Evolutionary conservation across 64 coral and sea anemone species (phyloP).

Genomic region (Pocillopora verrucosa): DNA sequence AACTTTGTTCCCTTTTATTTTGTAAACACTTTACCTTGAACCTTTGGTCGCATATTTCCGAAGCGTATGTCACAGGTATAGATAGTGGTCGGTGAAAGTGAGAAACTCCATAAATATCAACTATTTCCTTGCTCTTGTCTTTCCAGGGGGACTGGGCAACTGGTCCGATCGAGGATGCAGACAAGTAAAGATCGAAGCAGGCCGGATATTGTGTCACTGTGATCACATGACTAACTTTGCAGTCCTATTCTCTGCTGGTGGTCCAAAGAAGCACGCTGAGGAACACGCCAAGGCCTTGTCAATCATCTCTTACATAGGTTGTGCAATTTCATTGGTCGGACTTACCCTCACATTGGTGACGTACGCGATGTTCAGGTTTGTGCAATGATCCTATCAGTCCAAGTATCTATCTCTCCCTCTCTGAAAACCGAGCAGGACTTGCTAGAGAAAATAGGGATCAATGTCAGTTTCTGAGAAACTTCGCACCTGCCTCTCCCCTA

Average conservation of each 20-base stretch:
- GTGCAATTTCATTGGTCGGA: constrained; percentile 75
- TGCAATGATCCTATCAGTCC: background rate
- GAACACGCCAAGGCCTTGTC: constrained; percentile 43
- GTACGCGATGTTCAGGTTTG: constrained; percentile 82
- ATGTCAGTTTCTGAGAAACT: no score
- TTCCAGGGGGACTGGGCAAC: constrained; percentile 50
- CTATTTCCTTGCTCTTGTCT: background rate
- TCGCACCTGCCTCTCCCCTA: no score
- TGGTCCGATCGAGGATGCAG: constrained; percentile 73
- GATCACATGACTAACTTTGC: constrained; percentile 95
- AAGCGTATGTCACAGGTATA: no score
- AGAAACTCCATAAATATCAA: no score
- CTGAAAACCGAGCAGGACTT: no score
- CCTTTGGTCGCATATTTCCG: no score
- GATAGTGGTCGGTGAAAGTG: no score
- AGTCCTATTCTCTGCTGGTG: constrained; percentile 71
- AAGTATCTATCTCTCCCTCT: no score
- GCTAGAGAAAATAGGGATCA: no score
- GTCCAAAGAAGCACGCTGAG: background rate
- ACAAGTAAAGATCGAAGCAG: background rate
- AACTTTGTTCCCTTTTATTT: no score
- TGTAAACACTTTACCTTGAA: no score
- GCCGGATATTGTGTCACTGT: constrained; percentile 55
- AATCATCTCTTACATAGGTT: constrained; percentile 83
- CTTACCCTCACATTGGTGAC: constrained; percentile 55